Evolutionary conservation across 2,113 vertebrate genomes (phyloP), one percentile per base, ranked within the genome.

Genomic region (Noturus placidus): DNA sequence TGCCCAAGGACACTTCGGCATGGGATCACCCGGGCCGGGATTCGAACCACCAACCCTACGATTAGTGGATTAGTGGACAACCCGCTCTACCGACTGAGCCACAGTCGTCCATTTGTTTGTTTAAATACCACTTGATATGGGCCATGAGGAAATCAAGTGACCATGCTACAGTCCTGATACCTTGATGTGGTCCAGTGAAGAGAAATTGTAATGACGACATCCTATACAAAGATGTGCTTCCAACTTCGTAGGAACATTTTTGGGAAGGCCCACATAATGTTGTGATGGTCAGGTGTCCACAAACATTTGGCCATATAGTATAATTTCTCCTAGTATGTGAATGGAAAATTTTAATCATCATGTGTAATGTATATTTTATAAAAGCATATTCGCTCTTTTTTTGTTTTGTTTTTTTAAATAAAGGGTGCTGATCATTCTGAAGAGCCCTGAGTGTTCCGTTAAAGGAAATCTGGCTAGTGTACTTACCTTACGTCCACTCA

Each of bases 401-500:
- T 65, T 33, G 3, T 13, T 13, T 10, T 20, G 5, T 46, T 46
- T 46, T 46, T 6, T 46, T 7, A 42, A 46, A 46, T n/a, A 77
- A 77, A n/a, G 5, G 5, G 1, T 52, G 4, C 42, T n/a, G 46
- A 52, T 27, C 35, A 63, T 30, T 80, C 61, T 54, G 22, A 22
- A 67, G 52, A 72, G 35, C 79, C 10, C 52, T 52, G 35, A 15
- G 61, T 13, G 65, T 87, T 27, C 52, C 27, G 22, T 72, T 61
- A 33, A 72, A 42, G 9, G 77, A 46, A 59, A 30, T 42, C 20
- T 2, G 17, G 63, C 5, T 20, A 57, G 50, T 17, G 65, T 57
- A 52, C 78, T 59, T 33, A 81, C 27, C 65, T 74, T 50, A 27
- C 7, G 20, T 78, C 84, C 42, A 78, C 72, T 86, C 56, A 11